Evolutionary conservation across 2,888 invertebrate species (phyloP).

Genomic region (Dasysyrphus tricinctus): DNA sequence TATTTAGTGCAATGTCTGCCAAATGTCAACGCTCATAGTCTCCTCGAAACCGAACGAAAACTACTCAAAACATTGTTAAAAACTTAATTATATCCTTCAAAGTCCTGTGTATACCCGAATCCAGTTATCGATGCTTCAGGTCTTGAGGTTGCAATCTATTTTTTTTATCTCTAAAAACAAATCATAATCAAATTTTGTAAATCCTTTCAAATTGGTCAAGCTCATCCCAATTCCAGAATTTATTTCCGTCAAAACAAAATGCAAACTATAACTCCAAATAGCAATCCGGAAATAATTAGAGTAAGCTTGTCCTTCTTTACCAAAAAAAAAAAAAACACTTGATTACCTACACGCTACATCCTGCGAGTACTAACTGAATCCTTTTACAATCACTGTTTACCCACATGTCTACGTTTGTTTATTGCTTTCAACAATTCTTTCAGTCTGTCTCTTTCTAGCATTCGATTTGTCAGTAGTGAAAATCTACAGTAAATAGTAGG

Average conservation of each 20-base stretch:
- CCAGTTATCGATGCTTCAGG: too few relatives aligned
- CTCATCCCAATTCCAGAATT: neutral
- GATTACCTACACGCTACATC: constrained; percentile 8
- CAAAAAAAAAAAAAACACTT: constrained; percentile 15
- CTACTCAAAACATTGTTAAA: too few relatives aligned
- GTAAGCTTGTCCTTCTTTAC: neutral
- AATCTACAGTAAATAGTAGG: too few relatives aligned
- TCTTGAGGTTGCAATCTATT: too few relatives aligned
- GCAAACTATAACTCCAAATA: neutral
- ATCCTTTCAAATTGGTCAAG: neutral
- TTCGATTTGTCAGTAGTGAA: too few relatives aligned
- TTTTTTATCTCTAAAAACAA: too few relatives aligned
- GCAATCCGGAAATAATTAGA: constrained; percentile 55
- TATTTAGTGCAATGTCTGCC: too few relatives aligned
- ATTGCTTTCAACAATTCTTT: constrained; percentile 23
- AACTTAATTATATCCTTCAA: too few relatives aligned
- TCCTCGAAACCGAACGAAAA: too few relatives aligned
- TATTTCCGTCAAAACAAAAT: neutral
- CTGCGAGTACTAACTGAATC: constrained; percentile 7
- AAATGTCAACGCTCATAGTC: too few relatives aligned
- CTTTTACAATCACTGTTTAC: constrained; percentile 21
- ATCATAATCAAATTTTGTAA: too few relatives aligned
- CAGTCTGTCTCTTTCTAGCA: neutral
- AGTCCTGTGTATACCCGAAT: too few relatives aligned
- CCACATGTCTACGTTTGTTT: constrained; percentile 32